phyloP scores from a whole-genome alignment of 2,797 vertebrate species.

The Catamblyrhynchus diadema region DNA sequence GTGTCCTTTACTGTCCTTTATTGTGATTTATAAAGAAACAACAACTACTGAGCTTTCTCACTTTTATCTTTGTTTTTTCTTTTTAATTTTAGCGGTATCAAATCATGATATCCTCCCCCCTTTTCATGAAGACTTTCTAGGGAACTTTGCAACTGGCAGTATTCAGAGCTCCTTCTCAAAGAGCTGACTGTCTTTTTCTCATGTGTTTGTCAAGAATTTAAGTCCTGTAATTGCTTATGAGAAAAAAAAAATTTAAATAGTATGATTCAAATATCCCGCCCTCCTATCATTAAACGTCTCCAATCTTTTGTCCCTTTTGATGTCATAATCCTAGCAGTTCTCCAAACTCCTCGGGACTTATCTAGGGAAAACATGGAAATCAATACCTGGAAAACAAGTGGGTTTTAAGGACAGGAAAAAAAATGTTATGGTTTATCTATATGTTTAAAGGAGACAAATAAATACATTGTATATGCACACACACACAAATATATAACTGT shows the following conservation, averaged over 20 bases:
- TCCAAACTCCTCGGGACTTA: background rate
- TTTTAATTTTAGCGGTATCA: background rate
- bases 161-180: background rate
- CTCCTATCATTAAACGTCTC: background rate
- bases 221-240: background rate
- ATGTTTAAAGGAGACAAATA: background rate
- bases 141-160: background rate
- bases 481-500: background rate
- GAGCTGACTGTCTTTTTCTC: background rate
- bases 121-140: background rate
- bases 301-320: background rate
- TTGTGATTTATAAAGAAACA: background rate
- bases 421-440: background rate
- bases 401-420: background rate
- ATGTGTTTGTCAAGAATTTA: slow-evolving; percentile 1
- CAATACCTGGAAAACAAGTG: background rate
- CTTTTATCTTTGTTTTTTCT: background rate
- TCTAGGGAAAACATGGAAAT: background rate
- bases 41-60: background rate
- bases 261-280: background rate
- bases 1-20: background rate
- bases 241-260: background rate
- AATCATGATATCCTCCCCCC: background rate
- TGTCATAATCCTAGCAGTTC: background rate
- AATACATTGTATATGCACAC: background rate